Evolutionary conservation across 2,113 vertebrate species (phyloP).

Genomic region (Dromas ardeola): DNA sequence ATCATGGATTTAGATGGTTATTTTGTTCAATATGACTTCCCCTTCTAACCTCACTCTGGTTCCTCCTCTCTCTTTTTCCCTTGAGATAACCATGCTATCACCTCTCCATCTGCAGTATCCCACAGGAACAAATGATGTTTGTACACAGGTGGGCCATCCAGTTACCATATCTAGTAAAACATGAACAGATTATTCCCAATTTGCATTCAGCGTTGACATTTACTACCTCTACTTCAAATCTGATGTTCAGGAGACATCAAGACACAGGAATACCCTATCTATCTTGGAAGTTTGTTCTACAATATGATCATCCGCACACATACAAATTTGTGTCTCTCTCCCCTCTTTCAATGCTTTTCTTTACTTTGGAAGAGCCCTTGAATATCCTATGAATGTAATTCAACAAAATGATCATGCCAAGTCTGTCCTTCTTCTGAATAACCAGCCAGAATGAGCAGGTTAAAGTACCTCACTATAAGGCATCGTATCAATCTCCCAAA

Average conservation of each 20-base stretch:
- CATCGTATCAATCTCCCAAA: not conserved
- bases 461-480: not conserved
- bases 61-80: not conserved
- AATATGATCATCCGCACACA: not conserved
- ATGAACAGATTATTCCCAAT: not conserved
- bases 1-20: not conserved
- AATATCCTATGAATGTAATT: not conserved
- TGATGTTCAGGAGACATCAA: not conserved
- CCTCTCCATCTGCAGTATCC: not conserved
- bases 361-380: not conserved
- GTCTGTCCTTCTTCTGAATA: not conserved
- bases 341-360: not conserved
- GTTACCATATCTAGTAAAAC: not conserved
- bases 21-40: not conserved
- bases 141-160: not conserved
- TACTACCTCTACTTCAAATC: not conserved
- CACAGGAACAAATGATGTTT: not conserved
- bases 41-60: not conserved
- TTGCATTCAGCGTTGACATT: not conserved
- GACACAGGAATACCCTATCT: not conserved
- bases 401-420: not conserved
- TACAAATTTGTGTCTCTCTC: not conserved
- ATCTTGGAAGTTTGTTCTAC: not conserved
- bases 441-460: not conserved
- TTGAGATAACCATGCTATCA: not conserved